Conservation (phyloP, 2,113 vertebrate genomes). For the Hypanus sabinus region DNA sequence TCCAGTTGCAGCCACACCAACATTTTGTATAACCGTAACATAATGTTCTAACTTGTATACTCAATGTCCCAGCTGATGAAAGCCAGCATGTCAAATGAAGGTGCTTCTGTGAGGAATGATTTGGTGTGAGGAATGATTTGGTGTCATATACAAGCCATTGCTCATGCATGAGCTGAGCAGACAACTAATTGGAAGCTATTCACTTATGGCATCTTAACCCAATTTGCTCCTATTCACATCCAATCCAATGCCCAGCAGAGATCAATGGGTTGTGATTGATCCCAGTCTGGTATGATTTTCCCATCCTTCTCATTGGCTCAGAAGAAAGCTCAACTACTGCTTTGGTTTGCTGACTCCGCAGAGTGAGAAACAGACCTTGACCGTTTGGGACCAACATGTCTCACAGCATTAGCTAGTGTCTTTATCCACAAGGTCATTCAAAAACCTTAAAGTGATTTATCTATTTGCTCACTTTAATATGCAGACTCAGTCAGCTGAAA, state of each 20-base stretch:
- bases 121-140: neutral
- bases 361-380: neutral
- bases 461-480: neutral
- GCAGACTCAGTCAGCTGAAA: conserved; percentile 9
- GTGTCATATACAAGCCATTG: neutral
- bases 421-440: neutral
- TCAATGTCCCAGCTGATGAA: no score
- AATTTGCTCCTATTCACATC: neutral
- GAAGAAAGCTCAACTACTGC: neutral
- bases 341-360: neutral
- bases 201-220: neutral
- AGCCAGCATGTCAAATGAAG: no score
- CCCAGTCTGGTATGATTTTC: neutral
- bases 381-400: neutral
- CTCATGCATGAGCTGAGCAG: neutral
- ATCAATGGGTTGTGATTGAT: neutral
- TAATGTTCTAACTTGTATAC: no score
- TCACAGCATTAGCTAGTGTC: neutral
- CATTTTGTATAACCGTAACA: no score
- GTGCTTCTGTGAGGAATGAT: neutral
- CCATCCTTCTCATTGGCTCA: neutral
- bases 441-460: neutral
- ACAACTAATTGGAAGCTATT: neutral
- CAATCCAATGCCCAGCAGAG: neutral
- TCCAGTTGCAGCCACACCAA: no score